Evolutionary conservation across 1,140 invertebrate genomes (phyloP).

Genomic region (Danaus melanippus): DNA sequence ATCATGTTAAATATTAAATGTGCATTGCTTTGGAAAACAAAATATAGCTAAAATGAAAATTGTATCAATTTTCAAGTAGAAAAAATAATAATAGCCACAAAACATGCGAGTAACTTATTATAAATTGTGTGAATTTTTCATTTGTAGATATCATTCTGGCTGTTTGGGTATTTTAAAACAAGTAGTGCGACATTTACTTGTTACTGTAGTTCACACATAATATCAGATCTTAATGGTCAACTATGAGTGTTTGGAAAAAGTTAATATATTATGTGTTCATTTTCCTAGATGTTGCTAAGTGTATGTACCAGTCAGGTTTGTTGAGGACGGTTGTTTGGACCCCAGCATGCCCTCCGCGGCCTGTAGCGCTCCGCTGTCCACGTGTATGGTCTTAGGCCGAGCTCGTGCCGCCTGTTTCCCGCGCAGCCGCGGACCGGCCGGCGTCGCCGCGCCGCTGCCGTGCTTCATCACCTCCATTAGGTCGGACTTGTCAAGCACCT

Average conservation of each 20-base stretch:
- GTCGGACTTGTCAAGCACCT: conserved; percentile 81
- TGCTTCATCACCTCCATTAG: conserved; percentile 76
- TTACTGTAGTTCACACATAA: too few species aligned
- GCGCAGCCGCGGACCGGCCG: conserved; percentile 37
- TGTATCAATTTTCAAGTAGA: too few species aligned
- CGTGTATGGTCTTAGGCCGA: conserved; percentile 89
- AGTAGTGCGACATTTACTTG: too few species aligned
- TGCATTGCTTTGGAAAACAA: too few species aligned
- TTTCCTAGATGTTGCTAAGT: neutral
- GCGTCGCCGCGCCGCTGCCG: conserved; percentile 21
- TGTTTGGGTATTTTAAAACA: too few species aligned
- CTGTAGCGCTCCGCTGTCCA: conserved; percentile 83
- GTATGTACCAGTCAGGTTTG: conserved; percentile 82
- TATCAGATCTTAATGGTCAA: neutral
- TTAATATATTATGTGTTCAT: neutral
- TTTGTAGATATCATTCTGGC: too few species aligned
- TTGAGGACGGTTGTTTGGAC: conserved; percentile 85
- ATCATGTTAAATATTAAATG: too few species aligned
- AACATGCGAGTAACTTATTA: too few species aligned
- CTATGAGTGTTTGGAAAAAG: neutral
- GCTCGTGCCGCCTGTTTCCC: conserved; percentile 67
- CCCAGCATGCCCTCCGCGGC: conserved; percentile 82
- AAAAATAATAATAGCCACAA: too few species aligned
- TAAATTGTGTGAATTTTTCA: too few species aligned
- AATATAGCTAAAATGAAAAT: too few species aligned